Percentiles rank a stretch among this genome's conserved stretches.
Evolutionary conservation across 2,888 invertebrate species (phyloP).

Genomic region (Tethea ocularis): DNA sequence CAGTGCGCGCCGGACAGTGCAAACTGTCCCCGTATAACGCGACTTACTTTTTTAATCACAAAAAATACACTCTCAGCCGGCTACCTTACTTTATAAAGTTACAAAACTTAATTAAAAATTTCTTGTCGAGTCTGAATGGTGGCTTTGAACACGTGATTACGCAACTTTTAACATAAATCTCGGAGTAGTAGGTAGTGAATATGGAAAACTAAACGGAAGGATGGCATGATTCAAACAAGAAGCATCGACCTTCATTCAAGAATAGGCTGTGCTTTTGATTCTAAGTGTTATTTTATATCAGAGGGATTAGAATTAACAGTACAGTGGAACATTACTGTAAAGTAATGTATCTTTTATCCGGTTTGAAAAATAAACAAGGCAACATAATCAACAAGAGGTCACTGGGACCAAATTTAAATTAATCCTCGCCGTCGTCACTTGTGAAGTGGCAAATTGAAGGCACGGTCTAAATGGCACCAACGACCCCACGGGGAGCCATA

Average conservation of each 20-base stretch:
- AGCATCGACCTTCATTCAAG: too few relatives aligned
- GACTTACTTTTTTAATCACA: slow-evolving; percentile 26
- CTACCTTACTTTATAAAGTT: slow-evolving; percentile 29
- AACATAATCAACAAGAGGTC: slow-evolving; percentile 20
- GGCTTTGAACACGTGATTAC: neutral
- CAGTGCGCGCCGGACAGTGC: slow-evolving; percentile 31
- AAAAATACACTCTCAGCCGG: slow-evolving; percentile 31
- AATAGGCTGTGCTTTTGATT: too few relatives aligned
- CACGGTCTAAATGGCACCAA: slow-evolving; percentile 29
- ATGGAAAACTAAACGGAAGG: slow-evolving; percentile 18
- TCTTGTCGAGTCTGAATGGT: slow-evolving; percentile 13
- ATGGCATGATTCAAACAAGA: neutral
- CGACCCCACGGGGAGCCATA: slow-evolving; percentile 34
- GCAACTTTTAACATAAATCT: neutral
- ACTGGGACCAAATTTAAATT: slow-evolving; percentile 34
- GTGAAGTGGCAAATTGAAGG: slow-evolving; percentile 37
- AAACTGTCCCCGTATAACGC: slow-evolving; percentile 29
- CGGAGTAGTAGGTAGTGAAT: slow-evolving; percentile 15
- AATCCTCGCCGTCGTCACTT: slow-evolving; percentile 29
- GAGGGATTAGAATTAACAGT: too few relatives aligned
- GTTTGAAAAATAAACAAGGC: slow-evolving; percentile 8
- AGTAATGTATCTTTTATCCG: too few relatives aligned
- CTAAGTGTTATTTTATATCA: neutral
- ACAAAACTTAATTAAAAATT: slow-evolving; percentile 41
- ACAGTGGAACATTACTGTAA: too few relatives aligned